Conservation (phyloP, 2,113 vertebrate genomes). For the Erpornis zantholeuca region DNA sequence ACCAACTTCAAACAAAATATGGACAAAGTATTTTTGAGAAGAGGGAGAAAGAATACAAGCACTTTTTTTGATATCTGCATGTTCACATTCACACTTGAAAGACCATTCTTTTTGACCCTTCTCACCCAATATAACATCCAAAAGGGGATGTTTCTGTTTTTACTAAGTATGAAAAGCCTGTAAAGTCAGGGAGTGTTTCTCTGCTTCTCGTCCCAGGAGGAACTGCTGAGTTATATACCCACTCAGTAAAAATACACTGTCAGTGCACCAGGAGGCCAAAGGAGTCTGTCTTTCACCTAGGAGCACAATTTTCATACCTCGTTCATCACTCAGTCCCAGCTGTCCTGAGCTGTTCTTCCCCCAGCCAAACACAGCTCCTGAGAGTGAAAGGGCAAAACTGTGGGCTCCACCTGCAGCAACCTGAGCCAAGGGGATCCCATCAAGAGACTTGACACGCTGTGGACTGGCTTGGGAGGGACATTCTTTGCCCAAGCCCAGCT, state of each 20-base stretch:
- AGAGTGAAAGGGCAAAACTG: conserved; percentile 91
- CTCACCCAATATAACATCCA: not conserved
- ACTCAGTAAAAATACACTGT: not conserved
- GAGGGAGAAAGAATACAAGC: not conserved
- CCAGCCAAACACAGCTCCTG: conserved; percentile 93
- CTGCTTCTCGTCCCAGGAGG: not conserved
- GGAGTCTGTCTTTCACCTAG: not conserved
- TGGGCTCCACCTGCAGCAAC: conserved; percentile 90
- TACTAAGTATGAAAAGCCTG: not conserved
- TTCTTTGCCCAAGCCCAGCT: conserved; percentile 87
- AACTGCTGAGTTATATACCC: not conserved
- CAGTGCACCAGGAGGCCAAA: not conserved
- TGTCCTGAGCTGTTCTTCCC: conserved; percentile 91
- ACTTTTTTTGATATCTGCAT: not conserved
- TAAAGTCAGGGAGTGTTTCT: not conserved
- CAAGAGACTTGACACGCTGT: conserved; percentile 84
- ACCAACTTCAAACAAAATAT: not conserved
- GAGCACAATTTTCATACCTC: conserved; percentile 25
- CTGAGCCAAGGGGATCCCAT: conserved; percentile 89
- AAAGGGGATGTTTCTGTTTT: not conserved
- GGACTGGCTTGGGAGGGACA: conserved; percentile 79
- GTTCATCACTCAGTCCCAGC: conserved; percentile 88
- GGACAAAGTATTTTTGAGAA: not conserved
- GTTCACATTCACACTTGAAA: not conserved
- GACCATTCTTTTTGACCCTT: not conserved